Base-by-base conservation (phyloP, 2,888 invertebrate species). In the Megamerina dolium region DNA sequence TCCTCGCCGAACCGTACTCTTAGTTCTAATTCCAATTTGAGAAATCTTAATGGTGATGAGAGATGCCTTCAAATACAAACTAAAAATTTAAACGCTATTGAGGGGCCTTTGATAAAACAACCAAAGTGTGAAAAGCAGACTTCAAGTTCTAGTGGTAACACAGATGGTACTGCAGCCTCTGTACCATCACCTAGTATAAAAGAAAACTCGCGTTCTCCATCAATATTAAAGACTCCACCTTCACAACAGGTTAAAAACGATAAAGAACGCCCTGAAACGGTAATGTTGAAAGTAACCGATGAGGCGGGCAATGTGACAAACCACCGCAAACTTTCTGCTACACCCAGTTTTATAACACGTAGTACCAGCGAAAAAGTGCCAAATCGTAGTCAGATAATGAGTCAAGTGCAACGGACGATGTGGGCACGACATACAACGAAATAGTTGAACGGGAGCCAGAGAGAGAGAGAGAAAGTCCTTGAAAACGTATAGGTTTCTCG, bases 351-450 rank as follows among this genome's bases (percentile, higher is more conserved):
- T 33, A 85, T 86, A 51, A 82, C 82, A 1, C 76, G 90, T 54
- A 83, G 86, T 36, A 88, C 88, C 21, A 89, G 89, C 71, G 90
- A 89, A 61, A 86, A 87, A 67, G 83, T 89, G 47, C 87, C 89
- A 5, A 85, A 88, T 63, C 79, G 87, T 41, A 89, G 85, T 69
- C 88, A 89, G 64, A 77, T 88, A 65, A 87, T 89, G 86, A 81
- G 82, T 18, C 85, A 88, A 57, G 80, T 90, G 54, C 83, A 83
- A 61, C 76, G 89, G 53, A 82, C 85, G 6, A 81, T 83, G 50
- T 90, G 89, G 89, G 87, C 88, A 16, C 76, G 90, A 56, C 90
- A 90, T 64, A 91, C 90, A 20, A 90, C 89, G 23, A 90, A 89
- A 73, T 89, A 75, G 66, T 40, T 45, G 17, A 38, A 30, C 41